Evolutionary conservation across 2,113 vertebrate genomes (phyloP).

Genomic region (Pedetes capensis): DNA sequence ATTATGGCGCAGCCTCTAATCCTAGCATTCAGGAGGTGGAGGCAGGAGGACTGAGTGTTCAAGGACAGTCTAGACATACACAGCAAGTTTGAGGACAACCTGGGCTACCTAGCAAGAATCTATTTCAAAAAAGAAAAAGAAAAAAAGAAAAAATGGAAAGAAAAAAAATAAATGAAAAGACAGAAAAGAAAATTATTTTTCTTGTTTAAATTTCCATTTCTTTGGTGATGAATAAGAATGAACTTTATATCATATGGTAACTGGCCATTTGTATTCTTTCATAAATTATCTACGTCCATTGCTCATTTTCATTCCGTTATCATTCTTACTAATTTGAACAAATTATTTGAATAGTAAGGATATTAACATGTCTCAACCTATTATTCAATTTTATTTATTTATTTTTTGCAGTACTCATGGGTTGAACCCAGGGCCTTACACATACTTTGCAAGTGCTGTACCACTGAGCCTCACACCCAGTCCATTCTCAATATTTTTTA

Average conservation of each 20-base stretch:
- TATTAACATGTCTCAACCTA: not conserved
- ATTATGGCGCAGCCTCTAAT: not conserved
- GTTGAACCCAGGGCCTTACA: too few relatives aligned
- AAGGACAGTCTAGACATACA: too few relatives aligned
- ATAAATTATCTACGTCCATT: not conserved
- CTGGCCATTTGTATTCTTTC: not conserved
- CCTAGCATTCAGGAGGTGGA: not conserved
- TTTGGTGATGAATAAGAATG: not conserved
- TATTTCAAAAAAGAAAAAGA: not conserved
- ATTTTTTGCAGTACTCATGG: too few relatives aligned
- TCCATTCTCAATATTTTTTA: too few relatives aligned
- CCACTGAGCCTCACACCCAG: too few relatives aligned
- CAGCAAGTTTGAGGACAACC: not conserved
- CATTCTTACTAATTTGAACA: not conserved
- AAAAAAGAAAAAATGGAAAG: too few relatives aligned
- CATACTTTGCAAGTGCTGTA: too few relatives aligned
- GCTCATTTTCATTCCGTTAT: not conserved
- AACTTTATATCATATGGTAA: not conserved
- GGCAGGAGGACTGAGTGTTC: not conserved
- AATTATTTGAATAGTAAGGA: not conserved
- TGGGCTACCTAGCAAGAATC: not conserved
- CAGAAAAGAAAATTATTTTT: too few relatives aligned
- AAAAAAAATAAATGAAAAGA: too few relatives aligned
- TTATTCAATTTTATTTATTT: too few relatives aligned
- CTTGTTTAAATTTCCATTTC: not conserved